These are phyloP conservation scores for Rhinogobio ventralis DNA, from an alignment of 2,797 vertebrate species.

Conservation along the genomic window DNA sequence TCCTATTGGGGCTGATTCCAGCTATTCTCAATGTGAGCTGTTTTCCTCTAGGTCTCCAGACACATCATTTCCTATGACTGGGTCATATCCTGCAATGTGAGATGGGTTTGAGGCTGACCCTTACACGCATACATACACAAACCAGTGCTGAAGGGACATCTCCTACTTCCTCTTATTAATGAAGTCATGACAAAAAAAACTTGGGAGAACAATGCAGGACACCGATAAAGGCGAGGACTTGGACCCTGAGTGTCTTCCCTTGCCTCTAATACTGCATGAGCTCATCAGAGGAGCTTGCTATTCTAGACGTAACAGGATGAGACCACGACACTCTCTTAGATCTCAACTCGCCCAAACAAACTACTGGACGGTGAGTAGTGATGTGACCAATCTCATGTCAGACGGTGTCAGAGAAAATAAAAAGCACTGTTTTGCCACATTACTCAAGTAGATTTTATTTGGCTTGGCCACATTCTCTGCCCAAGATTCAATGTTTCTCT, in stretches of 20 bases:
- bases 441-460: slow-evolving; percentile 4
- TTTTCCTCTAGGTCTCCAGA: slow-evolving; percentile 66
- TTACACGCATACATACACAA: slow-evolving; percentile 42
- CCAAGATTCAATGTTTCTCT: neutral
- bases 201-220: slow-evolving; percentile 58
- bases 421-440: slow-evolving; percentile 17
- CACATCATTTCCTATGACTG: slow-evolving; percentile 75
- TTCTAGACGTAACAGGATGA: slow-evolving; percentile 51
- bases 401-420: slow-evolving; percentile 20
- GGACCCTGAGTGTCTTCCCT: slow-evolving; percentile 36
- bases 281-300: neutral
- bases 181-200: slow-evolving; percentile 58
- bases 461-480: slow-evolving; percentile 11
- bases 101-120: slow-evolving; percentile 55
- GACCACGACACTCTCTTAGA: slow-evolving; percentile 10
- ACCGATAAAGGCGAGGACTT: slow-evolving; percentile 50
- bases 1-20: slow-evolving; percentile 62
- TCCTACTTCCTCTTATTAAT: slow-evolving; percentile 65
- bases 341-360: slow-evolving; percentile 30
- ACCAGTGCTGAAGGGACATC: slow-evolving; percentile 59
- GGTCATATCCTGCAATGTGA: slow-evolving; percentile 73
- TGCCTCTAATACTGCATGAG: slow-evolving; percentile 25
- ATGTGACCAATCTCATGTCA: slow-evolving; percentile 40
- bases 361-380: neutral
- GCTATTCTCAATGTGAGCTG: slow-evolving; percentile 68